A percentile compares a stretch with the other conserved stretches of the same genome.
phyloP scores from a whole-genome alignment of 1,140 invertebrate species.

The Saccostrea glomerata region DNA sequence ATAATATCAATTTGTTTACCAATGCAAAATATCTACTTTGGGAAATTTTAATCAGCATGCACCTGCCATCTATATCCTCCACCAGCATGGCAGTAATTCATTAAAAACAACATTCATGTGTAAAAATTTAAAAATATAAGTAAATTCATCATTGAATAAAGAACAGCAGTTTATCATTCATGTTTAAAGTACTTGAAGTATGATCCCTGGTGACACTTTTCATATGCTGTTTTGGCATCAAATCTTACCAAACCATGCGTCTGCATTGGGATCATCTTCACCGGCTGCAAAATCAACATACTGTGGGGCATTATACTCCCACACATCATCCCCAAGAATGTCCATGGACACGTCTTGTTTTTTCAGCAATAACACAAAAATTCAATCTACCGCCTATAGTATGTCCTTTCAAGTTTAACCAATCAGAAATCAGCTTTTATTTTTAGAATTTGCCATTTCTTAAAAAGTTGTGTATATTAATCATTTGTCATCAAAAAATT shows the following conservation, averaged over 20 bases:
- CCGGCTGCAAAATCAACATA: constrained; percentile 73
- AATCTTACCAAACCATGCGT: constrained; percentile 73
- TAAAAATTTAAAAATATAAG: too few species aligned
- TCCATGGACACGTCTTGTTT: constrained; percentile 31
- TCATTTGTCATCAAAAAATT: too few species aligned
- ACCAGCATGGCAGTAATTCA: too few species aligned
- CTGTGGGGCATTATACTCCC: constrained; percentile 74
- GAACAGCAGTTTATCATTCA: too few species aligned
- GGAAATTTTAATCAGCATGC: too few species aligned
- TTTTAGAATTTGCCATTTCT: background rate
- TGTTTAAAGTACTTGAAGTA: too few species aligned
- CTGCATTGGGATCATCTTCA: constrained; percentile 65
- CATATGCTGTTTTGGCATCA: background rate
- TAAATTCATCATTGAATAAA: too few species aligned
- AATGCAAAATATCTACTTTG: too few species aligned
- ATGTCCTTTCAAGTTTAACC: constrained; percentile 61
- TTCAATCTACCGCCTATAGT: constrained; percentile 65
- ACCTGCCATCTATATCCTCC: too few species aligned
- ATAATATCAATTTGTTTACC: too few species aligned
- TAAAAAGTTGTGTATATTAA: too few species aligned
- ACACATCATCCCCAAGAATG: constrained; percentile 57
- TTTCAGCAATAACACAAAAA: constrained; percentile 28
- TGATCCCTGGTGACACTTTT: background rate
- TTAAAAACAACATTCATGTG: too few species aligned
- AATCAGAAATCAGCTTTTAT: constrained; percentile 59